A percentile compares a stretch with the other conserved stretches of the same genome.
Evolutionary conservation across 1,140 invertebrate genomes (phyloP).

Genomic region (Drosophila setifemur): DNA sequence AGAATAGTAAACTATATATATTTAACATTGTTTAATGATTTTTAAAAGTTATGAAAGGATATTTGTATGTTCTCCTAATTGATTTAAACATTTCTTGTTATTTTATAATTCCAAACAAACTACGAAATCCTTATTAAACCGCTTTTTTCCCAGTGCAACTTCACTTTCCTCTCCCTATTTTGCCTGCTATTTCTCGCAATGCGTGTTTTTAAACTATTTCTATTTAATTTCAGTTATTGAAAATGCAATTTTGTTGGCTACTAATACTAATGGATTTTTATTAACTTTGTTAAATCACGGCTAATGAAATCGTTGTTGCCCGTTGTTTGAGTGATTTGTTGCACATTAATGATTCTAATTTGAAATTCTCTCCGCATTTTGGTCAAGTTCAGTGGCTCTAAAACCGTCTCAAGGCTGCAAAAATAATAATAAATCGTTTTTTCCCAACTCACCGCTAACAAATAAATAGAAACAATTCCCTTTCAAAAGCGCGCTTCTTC

Average conservation of each 20-base stretch:
- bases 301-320: slow-evolving; percentile 14
- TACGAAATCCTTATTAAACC: no score
- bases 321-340: neutral
- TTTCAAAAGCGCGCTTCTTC: slow-evolving; percentile 26
- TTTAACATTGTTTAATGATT: no score
- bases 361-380: slow-evolving; percentile 30
- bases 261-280: slow-evolving; percentile 35
- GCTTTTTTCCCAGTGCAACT: no score
- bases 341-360: neutral
- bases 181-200: slow-evolving; percentile 14
- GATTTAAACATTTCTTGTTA: no score
- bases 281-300: slow-evolving; percentile 38
- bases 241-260: slow-evolving; percentile 41
- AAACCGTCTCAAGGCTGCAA: slow-evolving; percentile 54
- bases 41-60: no score
- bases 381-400: slow-evolving; percentile 26
- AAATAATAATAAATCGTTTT: slow-evolving; percentile 11
- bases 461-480: slow-evolving; percentile 18
- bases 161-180: neutral
- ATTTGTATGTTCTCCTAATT: no score
- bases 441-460: slow-evolving; percentile 34
- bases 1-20: no score
- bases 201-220: slow-evolving; percentile 57
- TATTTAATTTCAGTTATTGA: slow-evolving; percentile 37
- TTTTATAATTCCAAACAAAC: no score